Evolutionary conservation across 1,140 invertebrate genomes (phyloP), one percentile per base, ranked within the genome.

Genomic region (Caerostris extrusa): DNA sequence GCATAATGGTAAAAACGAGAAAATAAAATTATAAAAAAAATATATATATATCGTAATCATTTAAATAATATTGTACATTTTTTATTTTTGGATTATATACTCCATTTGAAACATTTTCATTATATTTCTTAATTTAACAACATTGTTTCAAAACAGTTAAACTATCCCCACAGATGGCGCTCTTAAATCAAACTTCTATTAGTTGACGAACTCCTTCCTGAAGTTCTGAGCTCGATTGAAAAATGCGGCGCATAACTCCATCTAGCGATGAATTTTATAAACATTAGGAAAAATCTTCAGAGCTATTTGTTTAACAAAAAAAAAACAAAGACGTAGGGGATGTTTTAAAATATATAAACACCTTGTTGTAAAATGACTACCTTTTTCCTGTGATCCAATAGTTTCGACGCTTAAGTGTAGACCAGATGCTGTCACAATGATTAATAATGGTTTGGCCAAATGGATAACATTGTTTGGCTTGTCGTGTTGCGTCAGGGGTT

Each of bases 381-480:
- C 10, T 7, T 58, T 56, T 81, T n/a, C 8, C 17, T 58, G 19
- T n/a, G 60, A 91, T 91, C 67, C 89, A n/a, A 58, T 81, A 81
- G 55, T 91, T 85, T 81, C 81, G 19, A 89, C 17, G 87, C 64
- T 71, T 8, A 82, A 50, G 56, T 53, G 55, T 2, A 82, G 69
- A 77, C 71, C 58, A 91, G 57, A 60, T 81, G n/a, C 89, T 91
- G 89, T 91, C 89, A 91, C 81, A 61, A 85, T 91, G 90, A 91
- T 91, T 91, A 64, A 91, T 91, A 83, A 91, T 91, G 90, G 90
- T 91, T 83, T 91, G 77, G 17, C 60, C 61, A 5, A 83, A 91
- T 91, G 90, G 90, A 91, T 91, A 91, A 91, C 90, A 91, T 83
- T 83, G 90, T 91, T 91, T 58, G 50, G 77, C 81, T 61, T 91